A percentile compares a stretch with the other conserved stretches of the same genome.
These are phyloP conservation scores for Drosophila murphyi DNA, from an alignment of 1,140 invertebrate species.

Conservation along the genomic window DNA sequence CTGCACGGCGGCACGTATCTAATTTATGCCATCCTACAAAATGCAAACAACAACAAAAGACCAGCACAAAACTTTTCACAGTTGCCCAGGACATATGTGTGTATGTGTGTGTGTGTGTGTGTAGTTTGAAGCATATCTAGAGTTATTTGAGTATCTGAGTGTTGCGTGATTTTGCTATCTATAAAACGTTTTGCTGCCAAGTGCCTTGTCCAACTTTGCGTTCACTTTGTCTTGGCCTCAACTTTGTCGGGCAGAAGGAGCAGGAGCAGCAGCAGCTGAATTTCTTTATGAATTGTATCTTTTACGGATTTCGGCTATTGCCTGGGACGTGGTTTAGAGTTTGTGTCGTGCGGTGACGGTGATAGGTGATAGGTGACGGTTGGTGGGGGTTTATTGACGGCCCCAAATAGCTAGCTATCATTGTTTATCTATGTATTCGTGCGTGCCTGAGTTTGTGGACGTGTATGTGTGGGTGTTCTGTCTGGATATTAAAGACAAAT, in stretches of 20 bases:
- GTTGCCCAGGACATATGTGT: constrained; percentile 35
- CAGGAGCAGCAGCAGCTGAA: constrained; percentile 8
- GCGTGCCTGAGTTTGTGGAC: background rate
- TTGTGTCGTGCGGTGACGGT: background rate
- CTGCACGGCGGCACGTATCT: constrained; percentile 71
- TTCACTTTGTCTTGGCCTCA: constrained; percentile 39
- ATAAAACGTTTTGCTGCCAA: constrained; percentile 65
- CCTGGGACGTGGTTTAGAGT: constrained; percentile 8
- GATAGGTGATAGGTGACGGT: background rate
- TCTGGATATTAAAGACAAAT: constrained; percentile 57
- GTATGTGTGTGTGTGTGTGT: constrained; percentile 15
- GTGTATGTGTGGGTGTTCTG: constrained; percentile 10
- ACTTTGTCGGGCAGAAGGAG: constrained; percentile 16
- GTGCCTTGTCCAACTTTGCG: constrained; percentile 69
- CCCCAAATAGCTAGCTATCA: constrained; percentile 66
- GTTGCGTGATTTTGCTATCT: constrained; percentile 76
- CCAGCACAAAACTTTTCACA: constrained; percentile 69
- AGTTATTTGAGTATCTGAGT: constrained; percentile 47
- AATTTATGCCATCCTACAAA: constrained; percentile 81
- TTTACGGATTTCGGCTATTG: constrained; percentile 51
- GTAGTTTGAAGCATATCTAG: constrained; percentile 28
- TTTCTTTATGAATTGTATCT: constrained; percentile 79
- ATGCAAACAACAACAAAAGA: constrained; percentile 71
- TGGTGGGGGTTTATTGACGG: constrained; percentile 36
- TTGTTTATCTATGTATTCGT: constrained; percentile 59